Base-by-base conservation (phyloP, 30 jellyfish, hydroid and myxozoan genomes). In the Phacellophora camtschatica region DNA sequence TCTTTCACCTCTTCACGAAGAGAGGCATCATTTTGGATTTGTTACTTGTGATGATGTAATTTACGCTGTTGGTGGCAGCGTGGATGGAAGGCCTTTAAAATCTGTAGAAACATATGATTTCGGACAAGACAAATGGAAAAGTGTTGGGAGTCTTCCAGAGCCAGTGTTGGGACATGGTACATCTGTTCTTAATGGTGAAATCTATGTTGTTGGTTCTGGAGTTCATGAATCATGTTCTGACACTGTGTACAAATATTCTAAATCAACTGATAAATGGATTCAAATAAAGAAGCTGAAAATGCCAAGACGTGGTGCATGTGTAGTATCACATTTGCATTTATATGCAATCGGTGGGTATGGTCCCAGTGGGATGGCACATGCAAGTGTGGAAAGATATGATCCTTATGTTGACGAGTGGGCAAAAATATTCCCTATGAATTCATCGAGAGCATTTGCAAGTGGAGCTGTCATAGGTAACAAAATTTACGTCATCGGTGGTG, bases 341-440 rank as follows among this genome's bases (percentile, higher is more conserved):
- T 93, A 93, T 87, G 99, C 95, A 34, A 93, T 93, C 32, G 99
- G 99, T 30, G 99, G 99, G 3, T 93, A 93, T 77, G 99, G 96
- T 4, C 96, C 97, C 12, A 43, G 70, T 59, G 96, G 95, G 2
- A 62, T 74, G 85, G 93, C 99, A 5, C 77, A 86, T 28, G 99
- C 99, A 0, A 93, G 97, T 68, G 99, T 93, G 63, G 99, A 93
- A 66, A 41, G 99, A 16, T 93, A 80, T 69, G 95, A 93, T 32
- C 97, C 99, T 1, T 93, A 93, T 53, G 23, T 37, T 1, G 89
- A 83, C n/a, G 97, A 93, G 48, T 93, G 99, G 99, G 94, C 97
- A 36, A 93, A 93, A 51, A 86, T 93, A 15, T 93, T 93, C 49
- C 97, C 99, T 0, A 85, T 93, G 97, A 93, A 80, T 65, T 93